These are phyloP conservation scores for Drosophila dunni DNA, from an alignment of 1,140 invertebrate species.

Conservation along the genomic window DNA sequence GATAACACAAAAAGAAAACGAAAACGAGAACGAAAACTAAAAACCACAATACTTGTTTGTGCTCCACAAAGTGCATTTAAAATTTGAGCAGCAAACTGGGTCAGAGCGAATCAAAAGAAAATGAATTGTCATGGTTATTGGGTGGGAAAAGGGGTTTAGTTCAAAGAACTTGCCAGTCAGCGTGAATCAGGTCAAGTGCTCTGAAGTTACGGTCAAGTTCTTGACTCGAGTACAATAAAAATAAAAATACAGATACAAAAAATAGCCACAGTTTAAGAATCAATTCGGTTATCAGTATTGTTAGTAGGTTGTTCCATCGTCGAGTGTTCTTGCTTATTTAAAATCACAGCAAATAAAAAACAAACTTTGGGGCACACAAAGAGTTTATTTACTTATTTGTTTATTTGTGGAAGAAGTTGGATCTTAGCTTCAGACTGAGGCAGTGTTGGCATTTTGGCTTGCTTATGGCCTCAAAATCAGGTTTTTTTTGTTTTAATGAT, in stretches of 20 bases:
- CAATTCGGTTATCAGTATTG: slow-evolving; percentile 12
- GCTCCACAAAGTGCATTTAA: slow-evolving; percentile 55
- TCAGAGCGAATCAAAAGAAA: slow-evolving; percentile 15
- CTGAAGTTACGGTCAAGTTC: slow-evolving; percentile 22
- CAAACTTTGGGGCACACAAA: not conserved
- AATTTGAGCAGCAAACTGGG: slow-evolving; percentile 24
- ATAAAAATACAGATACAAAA: not conserved
- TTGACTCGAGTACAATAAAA: slow-evolving; percentile 10
- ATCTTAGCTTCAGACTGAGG: not conserved
- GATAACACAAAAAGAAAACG: slow-evolving; percentile 12
- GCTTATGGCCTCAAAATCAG: too few species aligned
- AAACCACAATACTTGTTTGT: slow-evolving; percentile 38
- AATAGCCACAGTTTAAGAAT: slow-evolving; percentile 6
- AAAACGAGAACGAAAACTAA: slow-evolving; percentile 6
- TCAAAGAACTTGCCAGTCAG: slow-evolving; percentile 23
- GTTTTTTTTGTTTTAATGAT: too few species aligned
- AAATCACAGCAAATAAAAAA: not conserved
- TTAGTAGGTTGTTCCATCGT: not conserved
- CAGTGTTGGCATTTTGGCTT: too few species aligned
- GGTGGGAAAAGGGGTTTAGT: not conserved
- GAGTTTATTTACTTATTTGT: not conserved
- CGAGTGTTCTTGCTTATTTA: slow-evolving; percentile 1
- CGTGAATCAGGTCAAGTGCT: slow-evolving; percentile 31
- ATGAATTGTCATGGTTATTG: slow-evolving; percentile 30
- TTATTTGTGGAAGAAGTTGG: not conserved